phyloP scores from a whole-genome alignment of 2,888 invertebrate species.

The Drosophila fungiperda region DNA sequence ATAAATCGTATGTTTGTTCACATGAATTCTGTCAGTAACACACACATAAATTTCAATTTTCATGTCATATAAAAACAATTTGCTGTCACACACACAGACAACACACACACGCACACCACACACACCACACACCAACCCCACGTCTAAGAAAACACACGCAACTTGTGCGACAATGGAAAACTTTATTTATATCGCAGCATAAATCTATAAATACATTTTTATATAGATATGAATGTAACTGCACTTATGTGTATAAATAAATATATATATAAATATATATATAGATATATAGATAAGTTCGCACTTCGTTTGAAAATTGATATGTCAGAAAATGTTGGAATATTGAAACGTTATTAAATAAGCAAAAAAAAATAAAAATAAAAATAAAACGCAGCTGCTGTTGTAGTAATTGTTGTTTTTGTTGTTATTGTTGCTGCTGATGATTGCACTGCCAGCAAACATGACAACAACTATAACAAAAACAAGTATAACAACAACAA shows the following conservation, averaged over 20 bases:
- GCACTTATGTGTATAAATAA: neutral
- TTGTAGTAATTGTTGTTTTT: slow-evolving; percentile 27
- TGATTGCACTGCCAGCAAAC: slow-evolving; percentile 64
- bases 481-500: slow-evolving; percentile 43
- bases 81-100: slow-evolving; percentile 50
- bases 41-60: slow-evolving; percentile 78
- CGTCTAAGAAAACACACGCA: slow-evolving; percentile 26
- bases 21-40: slow-evolving; percentile 65
- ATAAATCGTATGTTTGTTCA: slow-evolving; percentile 22
- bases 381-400: slow-evolving; percentile 58
- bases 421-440: slow-evolving; percentile 30
- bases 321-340: slow-evolving; percentile 79
- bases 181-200: slow-evolving; percentile 59
- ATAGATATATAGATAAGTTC: slow-evolving; percentile 40
- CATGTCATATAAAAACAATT: slow-evolving; percentile 77
- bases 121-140: slow-evolving; percentile 10
- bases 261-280: slow-evolving; percentile 10
- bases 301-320: slow-evolving; percentile 71
- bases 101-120: slow-evolving; percentile 33
- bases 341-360: slow-evolving; percentile 81
- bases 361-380: slow-evolving; percentile 46
- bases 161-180: slow-evolving; percentile 45
- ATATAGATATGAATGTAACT: slow-evolving; percentile 17
- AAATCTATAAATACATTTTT: slow-evolving; percentile 54
- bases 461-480: slow-evolving; percentile 48